A percentile compares a stretch with the other conserved stretches of the same genome.
These are phyloP conservation scores for Triplophysa siluroides DNA, from an alignment of 2,113 vertebrate species.

Conservation along the genomic window DNA sequence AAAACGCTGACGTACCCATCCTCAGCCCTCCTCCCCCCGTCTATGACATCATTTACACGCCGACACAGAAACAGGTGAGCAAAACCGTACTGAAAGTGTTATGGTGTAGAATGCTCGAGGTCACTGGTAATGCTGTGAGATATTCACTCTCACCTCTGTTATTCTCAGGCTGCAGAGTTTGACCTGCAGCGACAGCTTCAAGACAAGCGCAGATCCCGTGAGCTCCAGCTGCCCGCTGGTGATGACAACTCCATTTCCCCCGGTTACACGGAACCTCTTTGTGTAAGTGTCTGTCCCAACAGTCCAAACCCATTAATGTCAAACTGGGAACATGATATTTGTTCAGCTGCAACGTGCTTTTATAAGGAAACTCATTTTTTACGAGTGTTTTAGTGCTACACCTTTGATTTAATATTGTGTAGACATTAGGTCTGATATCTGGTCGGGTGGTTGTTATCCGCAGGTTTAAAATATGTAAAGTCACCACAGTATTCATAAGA, in stretches of 20 bases:
- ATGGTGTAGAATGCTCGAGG: not conserved
- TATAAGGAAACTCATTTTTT: constrained; percentile 10
- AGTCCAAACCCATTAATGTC: constrained; percentile 12
- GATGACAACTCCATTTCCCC: constrained; percentile 70
- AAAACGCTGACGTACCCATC: constrained; percentile 71
- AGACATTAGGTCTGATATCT: not conserved
- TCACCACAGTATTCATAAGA: constrained; percentile 9
- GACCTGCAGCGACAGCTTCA: constrained; percentile 54
- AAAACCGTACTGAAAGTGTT: not conserved
- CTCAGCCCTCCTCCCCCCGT: constrained; percentile 71
- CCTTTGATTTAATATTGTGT: not conserved
- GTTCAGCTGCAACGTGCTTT: constrained; percentile 35
- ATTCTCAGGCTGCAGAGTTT: constrained; percentile 65
- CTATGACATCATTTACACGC: constrained; percentile 80
- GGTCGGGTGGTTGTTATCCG: not conserved
- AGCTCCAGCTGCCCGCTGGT: constrained; percentile 64
- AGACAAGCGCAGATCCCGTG: constrained; percentile 60
- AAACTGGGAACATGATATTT: constrained; percentile 30
- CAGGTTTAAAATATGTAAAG: constrained; percentile 13
- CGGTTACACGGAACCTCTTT: constrained; percentile 77
- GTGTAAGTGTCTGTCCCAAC: constrained; percentile 73
- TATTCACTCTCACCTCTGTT: constrained; percentile 27
- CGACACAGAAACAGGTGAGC: constrained; percentile 71
- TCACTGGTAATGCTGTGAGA: constrained; percentile 7
- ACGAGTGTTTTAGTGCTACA: not conserved